A percentile compares a stretch with the other conserved stretches of the same genome.
phyloP scores from a whole-genome alignment of 64 coral and sea anemone species.

The Exaiptasia diaphana region DNA sequence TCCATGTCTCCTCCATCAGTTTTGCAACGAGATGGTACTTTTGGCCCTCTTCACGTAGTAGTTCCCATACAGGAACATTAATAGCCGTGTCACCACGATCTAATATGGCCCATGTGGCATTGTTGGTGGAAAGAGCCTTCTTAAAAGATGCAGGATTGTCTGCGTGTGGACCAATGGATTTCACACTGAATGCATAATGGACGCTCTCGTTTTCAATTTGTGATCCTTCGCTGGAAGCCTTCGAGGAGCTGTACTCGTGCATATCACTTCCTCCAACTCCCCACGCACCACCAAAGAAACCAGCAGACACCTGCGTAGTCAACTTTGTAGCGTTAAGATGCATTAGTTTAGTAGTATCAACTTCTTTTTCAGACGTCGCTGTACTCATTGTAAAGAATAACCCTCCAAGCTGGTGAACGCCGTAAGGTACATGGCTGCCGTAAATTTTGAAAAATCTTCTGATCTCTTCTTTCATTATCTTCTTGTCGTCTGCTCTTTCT shows the following conservation, averaged over 20 bases:
- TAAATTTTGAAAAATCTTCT: slow-evolving; percentile 41
- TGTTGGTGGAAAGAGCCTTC: neutral
- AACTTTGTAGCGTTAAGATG: neutral
- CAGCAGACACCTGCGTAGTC: neutral
- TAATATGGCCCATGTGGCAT: neutral
- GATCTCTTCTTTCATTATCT: too few relatives aligned
- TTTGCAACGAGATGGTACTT: neutral
- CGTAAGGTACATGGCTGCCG: slow-evolving; percentile 57
- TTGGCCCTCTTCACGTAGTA: neutral
- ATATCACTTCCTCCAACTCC: neutral
- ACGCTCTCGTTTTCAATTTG: neutral
- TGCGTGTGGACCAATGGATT: neutral
- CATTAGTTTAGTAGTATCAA: neutral
- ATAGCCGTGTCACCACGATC: neutral
- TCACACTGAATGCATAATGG: neutral
- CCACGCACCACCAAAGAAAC: neutral
- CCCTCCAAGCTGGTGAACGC: slow-evolving; percentile 47
- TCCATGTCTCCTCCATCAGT: slow-evolving; percentile 4
- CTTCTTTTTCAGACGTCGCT: neutral
- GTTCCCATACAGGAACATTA: neutral
- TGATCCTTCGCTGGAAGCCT: neutral
- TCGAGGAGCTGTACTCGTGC: too few relatives aligned
- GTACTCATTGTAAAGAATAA: slow-evolving; percentile 20
- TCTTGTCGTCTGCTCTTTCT: too few relatives aligned
- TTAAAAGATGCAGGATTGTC: neutral